Conservation (phyloP, 2,888 invertebrate genomes). For the Nymphalis polychloros region DNA sequence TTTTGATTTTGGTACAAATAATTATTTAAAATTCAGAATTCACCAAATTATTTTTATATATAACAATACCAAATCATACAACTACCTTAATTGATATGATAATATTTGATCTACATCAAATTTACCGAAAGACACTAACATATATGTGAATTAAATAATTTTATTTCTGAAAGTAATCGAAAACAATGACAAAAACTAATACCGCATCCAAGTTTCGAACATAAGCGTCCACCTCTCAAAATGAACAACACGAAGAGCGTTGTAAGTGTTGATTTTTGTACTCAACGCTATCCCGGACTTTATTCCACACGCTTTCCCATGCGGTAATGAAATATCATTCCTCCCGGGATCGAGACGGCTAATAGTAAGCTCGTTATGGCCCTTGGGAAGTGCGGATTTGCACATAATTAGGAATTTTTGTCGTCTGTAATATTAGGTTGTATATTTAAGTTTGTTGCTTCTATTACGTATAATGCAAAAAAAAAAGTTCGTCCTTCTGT, state of each 20-base stretch:
- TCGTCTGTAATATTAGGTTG: slow-evolving; percentile 17
- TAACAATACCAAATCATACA: no score
- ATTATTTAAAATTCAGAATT: no score
- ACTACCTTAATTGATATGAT: no score
- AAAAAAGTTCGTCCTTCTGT: background rate
- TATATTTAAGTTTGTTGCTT: background rate
- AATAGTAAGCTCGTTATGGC: slow-evolving; percentile 70
- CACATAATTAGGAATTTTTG: slow-evolving; percentile 40
- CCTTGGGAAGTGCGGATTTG: slow-evolving; percentile 44
- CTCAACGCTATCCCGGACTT: slow-evolving; percentile 57
- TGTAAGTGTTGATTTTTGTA: slow-evolving; percentile 78
- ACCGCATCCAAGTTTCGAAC: slow-evolving; percentile 46
- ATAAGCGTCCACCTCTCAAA: slow-evolving; percentile 44
- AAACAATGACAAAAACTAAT: slow-evolving; percentile 24
- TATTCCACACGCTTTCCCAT: slow-evolving; percentile 63
- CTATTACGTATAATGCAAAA: background rate
- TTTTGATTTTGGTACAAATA: no score
- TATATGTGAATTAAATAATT: background rate
- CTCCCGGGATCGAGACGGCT: slow-evolving; percentile 61
- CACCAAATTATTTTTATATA: no score
- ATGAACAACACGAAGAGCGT: slow-evolving; percentile 59
- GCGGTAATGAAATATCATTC: slow-evolving; percentile 52
- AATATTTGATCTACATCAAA: no score
- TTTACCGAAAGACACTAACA: no score
- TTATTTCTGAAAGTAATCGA: background rate